Base-by-base conservation (phyloP, 92 coral and sea anemone genomes). In the Zoanthus solanderi region DNA sequence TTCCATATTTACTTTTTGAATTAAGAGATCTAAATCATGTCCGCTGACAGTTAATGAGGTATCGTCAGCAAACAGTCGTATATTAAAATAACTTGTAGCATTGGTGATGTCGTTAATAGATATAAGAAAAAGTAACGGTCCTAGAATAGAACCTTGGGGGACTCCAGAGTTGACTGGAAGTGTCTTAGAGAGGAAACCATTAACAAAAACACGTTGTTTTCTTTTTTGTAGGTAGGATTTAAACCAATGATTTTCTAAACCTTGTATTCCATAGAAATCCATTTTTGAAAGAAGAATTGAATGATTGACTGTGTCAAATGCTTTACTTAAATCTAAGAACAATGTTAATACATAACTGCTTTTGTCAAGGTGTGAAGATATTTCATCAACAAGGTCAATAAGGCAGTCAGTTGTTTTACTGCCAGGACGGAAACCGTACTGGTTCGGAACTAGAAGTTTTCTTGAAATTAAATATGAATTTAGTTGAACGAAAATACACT, bases 91-190 rank as follows among this genome's bases (percentile, higher is more conserved):
- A 29, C 66, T 65, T 47, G 86, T 89, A 28, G 79, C 84, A 69
- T 63, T 75, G 17, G 77, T 78, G 57, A 83, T 13, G 32, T 83
- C 88, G 73, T 89, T 83, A 45, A 89, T 75, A 44, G 63, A 89
- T 58, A n/a, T n/a, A n/a, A n/a, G n/a, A n/a, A n/a, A n/a, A n/a
- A n/a, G n/a, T n/a, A n/a, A n/a, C n/a, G n/a, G 83, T 34, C 84
- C 88, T 60, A 89, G 73, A 72, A 89, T 77, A 18, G 88, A 89
- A 56, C 88, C 92, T 84, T 84, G 85, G 12, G 88, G 89, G 63
- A 89, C 92, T 53, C 92, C 92, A 50, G 92, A 72, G 52, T 57
- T 47, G 46, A 84, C 30, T 15, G 45, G 46, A 44, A 89, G 84
- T 47, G 78, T 54, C 46, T 76, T 23, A 57, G 92, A 89, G 50